A percentile compares a stretch with the other conserved stretches of the same genome.
These are phyloP conservation scores for Hydriomena furcata DNA, from an alignment of 2,888 invertebrate species.

Conservation along the genomic window DNA sequence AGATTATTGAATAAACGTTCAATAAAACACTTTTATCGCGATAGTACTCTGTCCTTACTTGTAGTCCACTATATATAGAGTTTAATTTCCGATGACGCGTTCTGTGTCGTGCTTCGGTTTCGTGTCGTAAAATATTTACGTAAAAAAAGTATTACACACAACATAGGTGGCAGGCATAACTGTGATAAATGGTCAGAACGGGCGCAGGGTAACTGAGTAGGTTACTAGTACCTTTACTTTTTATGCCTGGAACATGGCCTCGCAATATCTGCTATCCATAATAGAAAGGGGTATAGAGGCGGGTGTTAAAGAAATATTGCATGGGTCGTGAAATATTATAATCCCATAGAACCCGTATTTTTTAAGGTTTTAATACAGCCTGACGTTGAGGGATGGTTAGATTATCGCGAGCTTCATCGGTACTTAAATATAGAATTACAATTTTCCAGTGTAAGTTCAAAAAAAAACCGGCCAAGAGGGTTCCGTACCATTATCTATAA, in stretches of 20 bases:
- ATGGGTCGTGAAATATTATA: conserved; percentile 34
- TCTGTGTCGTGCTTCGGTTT: conserved; percentile 34
- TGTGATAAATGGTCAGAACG: conserved; percentile 38
- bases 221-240: conserved; percentile 32
- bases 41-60: conserved; percentile 20
- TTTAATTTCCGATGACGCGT: conserved; percentile 41
- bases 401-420: neutral
- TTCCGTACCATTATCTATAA: no score
- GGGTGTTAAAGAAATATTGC: conserved; percentile 32
- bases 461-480: no score
- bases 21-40: conserved; percentile 28
- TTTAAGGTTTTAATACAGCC: conserved; percentile 29
- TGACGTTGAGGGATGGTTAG: neutral
- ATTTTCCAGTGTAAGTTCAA: no score
- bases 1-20: conserved; percentile 15
- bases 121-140: conserved; percentile 37
- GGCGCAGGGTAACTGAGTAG: conserved; percentile 36
- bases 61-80: conserved; percentile 37
- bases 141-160: conserved; percentile 37
- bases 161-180: conserved; percentile 38
- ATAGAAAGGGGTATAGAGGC: conserved; percentile 22
- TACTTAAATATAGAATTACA: neutral
- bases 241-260: conserved; percentile 35
- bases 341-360: conserved; percentile 28
- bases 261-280: conserved; percentile 35